phyloP scores from a whole-genome alignment of 2,888 invertebrate genomes.

The Pogonocherus hispidulus region DNA sequence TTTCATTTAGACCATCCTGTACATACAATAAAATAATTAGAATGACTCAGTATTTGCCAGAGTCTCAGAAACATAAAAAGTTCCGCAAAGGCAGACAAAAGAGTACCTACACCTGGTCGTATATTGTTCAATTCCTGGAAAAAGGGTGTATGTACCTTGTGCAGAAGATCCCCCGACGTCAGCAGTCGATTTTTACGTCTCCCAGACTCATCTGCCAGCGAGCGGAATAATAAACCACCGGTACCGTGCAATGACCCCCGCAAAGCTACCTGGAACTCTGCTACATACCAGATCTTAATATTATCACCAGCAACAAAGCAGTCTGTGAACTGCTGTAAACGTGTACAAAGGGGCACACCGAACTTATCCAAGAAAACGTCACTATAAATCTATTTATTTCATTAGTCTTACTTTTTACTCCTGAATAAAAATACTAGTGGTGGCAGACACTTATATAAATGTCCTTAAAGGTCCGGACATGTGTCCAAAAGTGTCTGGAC shows the following conservation, averaged over 20 bases:
- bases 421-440: too few relatives aligned
- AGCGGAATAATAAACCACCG: constrained; percentile 25
- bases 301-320: neutral
- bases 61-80: too few relatives aligned
- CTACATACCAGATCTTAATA: constrained; percentile 1
- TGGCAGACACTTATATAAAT: too few relatives aligned
- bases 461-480: too few relatives aligned
- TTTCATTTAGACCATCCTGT: too few relatives aligned
- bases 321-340: neutral
- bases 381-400: too few relatives aligned
- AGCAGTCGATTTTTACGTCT: constrained; percentile 9
- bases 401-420: too few relatives aligned
- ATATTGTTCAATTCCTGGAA: constrained; percentile 12
- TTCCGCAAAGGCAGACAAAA: too few relatives aligned
- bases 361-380: too few relatives aligned
- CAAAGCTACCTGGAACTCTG: constrained; percentile 16
- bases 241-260: constrained; percentile 33
- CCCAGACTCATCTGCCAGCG: constrained; percentile 8
- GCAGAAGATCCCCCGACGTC: constrained; percentile 18
- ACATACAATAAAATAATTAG: too few relatives aligned
- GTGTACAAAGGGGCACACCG: neutral
- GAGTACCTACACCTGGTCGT: neutral
- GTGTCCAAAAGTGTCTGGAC: too few relatives aligned
- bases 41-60: too few relatives aligned
- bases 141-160: neutral